phyloP scores from a whole-genome alignment of 2,113 vertebrate genomes.

The Ictalurus punctatus region DNA sequence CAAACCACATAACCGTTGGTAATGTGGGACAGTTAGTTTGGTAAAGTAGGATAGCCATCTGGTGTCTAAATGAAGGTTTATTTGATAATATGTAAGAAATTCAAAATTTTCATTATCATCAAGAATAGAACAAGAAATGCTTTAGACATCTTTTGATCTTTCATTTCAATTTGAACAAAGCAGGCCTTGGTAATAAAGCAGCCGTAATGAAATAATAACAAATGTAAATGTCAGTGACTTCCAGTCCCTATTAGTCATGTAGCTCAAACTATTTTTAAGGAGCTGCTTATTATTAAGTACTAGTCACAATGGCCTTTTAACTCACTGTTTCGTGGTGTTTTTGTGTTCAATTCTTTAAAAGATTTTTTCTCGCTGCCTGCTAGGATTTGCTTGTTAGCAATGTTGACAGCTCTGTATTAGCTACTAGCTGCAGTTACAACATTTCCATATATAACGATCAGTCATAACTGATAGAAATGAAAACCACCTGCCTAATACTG shows the following conservation, averaged over 20 bases:
- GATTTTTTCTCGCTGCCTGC: neutral
- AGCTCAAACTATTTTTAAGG: too few relatives aligned
- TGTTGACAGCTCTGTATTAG: neutral
- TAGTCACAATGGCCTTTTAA: neutral
- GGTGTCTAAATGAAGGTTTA: neutral
- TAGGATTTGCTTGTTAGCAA: neutral
- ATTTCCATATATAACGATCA: neutral
- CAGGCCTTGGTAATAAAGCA: neutral
- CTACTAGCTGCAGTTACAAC: neutral
- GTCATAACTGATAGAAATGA: too few relatives aligned
- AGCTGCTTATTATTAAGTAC: neutral
- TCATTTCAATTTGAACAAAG: neutral
- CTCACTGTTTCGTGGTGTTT: neutral
- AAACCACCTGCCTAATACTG: too few relatives aligned
- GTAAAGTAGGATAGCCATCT: neutral
- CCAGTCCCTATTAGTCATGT: too few relatives aligned
- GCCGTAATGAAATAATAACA: neutral
- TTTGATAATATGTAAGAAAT: neutral
- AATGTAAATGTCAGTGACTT: neutral
- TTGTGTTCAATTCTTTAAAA: neutral
- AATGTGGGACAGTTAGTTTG: neutral
- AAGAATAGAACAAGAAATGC: neutral
- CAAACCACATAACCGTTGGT: neutral
- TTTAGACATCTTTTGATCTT: neutral
- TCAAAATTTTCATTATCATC: neutral